Percentiles rank a stretch among this genome's conserved stretches.
Evolutionary conservation across 2,888 invertebrate species (phyloP).

Genomic region (Acanthosepion pharaonis): DNA sequence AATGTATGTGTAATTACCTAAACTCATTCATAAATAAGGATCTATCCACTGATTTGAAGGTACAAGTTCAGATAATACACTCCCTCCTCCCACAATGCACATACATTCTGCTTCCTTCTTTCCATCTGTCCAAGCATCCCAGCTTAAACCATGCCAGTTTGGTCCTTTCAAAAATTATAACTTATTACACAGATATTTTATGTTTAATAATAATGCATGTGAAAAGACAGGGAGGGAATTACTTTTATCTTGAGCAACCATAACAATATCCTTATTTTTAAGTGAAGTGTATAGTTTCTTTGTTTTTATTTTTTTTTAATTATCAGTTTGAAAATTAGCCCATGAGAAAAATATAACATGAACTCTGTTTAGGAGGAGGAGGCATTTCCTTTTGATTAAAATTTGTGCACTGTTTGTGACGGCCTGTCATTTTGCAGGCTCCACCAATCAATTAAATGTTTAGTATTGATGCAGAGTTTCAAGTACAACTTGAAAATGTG

Average conservation of each 20-base stretch:
- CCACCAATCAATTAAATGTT: background rate
- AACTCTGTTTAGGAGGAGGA: background rate
- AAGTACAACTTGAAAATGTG: conserved; percentile 9
- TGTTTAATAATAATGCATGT: background rate
- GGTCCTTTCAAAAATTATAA: background rate
- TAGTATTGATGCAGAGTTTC: background rate
- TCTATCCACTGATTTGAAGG: background rate
- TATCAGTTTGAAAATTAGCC: background rate
- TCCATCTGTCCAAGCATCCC: background rate
- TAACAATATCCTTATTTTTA: too few relatives aligned
- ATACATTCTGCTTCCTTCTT: background rate
- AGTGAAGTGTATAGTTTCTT: too few relatives aligned
- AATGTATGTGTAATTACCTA: background rate
- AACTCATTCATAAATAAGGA: conserved; percentile 1
- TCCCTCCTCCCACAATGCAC: background rate
- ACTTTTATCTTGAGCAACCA: too few relatives aligned
- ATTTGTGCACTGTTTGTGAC: background rate
- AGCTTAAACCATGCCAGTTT: background rate
- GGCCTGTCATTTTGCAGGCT: background rate
- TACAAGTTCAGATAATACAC: background rate
- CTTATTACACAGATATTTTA: background rate
- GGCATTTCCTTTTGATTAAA: conserved; percentile 10
- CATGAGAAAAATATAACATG: conserved; percentile 18
- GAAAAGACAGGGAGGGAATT: too few relatives aligned
- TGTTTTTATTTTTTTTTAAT: background rate